These are phyloP conservation scores for Plebejus argus DNA, from an alignment of 2,888 invertebrate species.

Conservation along the genomic window DNA sequence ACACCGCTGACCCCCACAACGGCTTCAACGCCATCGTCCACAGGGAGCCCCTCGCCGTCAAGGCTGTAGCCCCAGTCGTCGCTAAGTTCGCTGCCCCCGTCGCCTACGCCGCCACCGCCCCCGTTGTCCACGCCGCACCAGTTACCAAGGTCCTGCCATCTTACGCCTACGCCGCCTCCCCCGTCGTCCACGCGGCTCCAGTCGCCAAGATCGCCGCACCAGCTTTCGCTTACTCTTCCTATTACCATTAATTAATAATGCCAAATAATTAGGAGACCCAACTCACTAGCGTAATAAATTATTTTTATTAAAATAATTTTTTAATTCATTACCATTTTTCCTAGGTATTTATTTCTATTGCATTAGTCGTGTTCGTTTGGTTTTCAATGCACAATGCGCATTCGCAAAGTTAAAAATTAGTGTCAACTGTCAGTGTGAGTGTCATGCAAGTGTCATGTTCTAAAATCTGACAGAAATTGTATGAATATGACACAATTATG, in stretches of 20 bases:
- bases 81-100: slow-evolving; percentile 57
- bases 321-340: not conserved
- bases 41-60: slow-evolving; percentile 63
- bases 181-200: slow-evolving; percentile 51
- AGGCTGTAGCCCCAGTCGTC: slow-evolving; percentile 54
- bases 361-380: too few species aligned
- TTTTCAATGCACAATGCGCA: too few species aligned
- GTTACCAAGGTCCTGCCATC: slow-evolving; percentile 41
- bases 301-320: slow-evolving; percentile 41
- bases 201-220: slow-evolving; percentile 56
- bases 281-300: slow-evolving; percentile 52
- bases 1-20: slow-evolving; percentile 72
- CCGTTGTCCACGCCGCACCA: slow-evolving; percentile 51
- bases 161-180: slow-evolving; percentile 51
- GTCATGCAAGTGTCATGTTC: too few species aligned
- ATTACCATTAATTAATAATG: slow-evolving; percentile 67
- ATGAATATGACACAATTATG: too few species aligned
- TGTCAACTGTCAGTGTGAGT: too few species aligned
- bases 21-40: slow-evolving; percentile 81
- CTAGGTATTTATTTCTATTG: not conserved
- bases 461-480: too few species aligned
- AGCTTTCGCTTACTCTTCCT: slow-evolving; percentile 56
- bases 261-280: slow-evolving; percentile 50
- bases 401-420: too few species aligned
- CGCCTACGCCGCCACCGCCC: slow-evolving; percentile 52